phyloP scores from a whole-genome alignment of 1,140 invertebrate genomes.

The Plodia interpunctella region DNA sequence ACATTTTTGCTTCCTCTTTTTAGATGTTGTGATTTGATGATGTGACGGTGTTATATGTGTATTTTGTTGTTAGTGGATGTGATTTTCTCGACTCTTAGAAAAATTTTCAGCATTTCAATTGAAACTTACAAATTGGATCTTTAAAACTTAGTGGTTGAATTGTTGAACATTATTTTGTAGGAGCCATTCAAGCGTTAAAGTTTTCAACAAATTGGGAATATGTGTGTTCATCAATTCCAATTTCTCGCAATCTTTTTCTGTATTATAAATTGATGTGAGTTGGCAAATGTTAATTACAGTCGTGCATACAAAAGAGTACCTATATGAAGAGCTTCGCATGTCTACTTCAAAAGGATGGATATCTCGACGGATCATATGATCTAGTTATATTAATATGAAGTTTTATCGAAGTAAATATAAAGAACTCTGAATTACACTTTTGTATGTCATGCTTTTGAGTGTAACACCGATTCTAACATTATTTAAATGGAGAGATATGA shows the following conservation, averaged over 20 bases:
- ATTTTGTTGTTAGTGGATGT: slow-evolving; percentile 53
- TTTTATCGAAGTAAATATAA: neutral
- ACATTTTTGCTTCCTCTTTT: slow-evolving; percentile 60
- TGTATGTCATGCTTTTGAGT: slow-evolving; percentile 1
- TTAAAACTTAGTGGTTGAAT: slow-evolving; percentile 45
- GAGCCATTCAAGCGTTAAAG: slow-evolving; percentile 21
- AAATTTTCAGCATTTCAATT: slow-evolving; percentile 46
- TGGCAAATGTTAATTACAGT: slow-evolving; percentile 25
- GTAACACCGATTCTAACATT: slow-evolving; percentile 46
- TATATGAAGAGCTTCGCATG: no score
- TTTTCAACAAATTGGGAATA: slow-evolving; percentile 34
- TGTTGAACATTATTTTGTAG: slow-evolving; percentile 37
- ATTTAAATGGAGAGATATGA: slow-evolving; percentile 34
- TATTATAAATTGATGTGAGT: slow-evolving; percentile 32
- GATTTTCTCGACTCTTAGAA: slow-evolving; percentile 59
- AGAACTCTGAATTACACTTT: neutral
- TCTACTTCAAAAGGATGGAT: no score
- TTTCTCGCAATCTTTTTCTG: slow-evolving; percentile 33
- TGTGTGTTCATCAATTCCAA: slow-evolving; percentile 38
- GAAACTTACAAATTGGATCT: slow-evolving; percentile 37
- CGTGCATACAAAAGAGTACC: slow-evolving; percentile 3
- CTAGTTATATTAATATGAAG: neutral
- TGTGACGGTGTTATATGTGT: slow-evolving; percentile 41
- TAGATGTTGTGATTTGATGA: slow-evolving; percentile 58
- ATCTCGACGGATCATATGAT: no score